Conservation (phyloP, 2,797 vertebrate species). For the Phylloscopus collybita region DNA sequence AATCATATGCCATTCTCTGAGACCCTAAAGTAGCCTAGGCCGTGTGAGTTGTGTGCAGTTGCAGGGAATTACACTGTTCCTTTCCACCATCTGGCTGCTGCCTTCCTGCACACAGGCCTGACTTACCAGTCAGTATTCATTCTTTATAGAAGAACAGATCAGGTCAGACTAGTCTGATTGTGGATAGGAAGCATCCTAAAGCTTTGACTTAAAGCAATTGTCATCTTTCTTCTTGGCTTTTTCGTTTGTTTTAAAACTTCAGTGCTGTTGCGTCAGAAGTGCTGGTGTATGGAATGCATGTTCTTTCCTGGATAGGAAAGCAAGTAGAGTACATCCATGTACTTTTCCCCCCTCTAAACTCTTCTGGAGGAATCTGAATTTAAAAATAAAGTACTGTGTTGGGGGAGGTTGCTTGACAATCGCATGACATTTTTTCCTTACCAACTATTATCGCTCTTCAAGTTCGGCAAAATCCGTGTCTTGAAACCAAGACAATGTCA, state of each 20-base stretch:
- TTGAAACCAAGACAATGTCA: not conserved
- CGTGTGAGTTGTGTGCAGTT: rapidly evolving
- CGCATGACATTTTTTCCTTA: not conserved
- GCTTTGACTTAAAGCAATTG: not conserved
- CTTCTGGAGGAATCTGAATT: not conserved
- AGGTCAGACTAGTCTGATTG: constrained; percentile 12
- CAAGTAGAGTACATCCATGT: not conserved
- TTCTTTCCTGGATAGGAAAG: not conserved
- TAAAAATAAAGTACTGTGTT: not conserved
- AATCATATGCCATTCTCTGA: not conserved
- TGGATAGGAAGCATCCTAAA: not conserved
- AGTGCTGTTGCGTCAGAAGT: not conserved
- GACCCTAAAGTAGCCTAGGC: not conserved
- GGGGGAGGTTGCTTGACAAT: not conserved
- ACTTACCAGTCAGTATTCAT: constrained; percentile 19
- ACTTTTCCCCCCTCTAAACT: not conserved
- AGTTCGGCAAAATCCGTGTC: rapidly evolving
- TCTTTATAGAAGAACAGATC: not conserved
- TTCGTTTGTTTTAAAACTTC: not conserved
- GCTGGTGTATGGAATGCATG: rapidly evolving
- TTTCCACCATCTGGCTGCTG: not conserved
- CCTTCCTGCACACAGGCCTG: not conserved
- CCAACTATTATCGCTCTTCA: not conserved
- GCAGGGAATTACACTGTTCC: not conserved
- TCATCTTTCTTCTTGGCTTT: not conserved